Base-by-base conservation (phyloP, 2,113 vertebrate genomes). In the Potamarius usumacintae region DNA sequence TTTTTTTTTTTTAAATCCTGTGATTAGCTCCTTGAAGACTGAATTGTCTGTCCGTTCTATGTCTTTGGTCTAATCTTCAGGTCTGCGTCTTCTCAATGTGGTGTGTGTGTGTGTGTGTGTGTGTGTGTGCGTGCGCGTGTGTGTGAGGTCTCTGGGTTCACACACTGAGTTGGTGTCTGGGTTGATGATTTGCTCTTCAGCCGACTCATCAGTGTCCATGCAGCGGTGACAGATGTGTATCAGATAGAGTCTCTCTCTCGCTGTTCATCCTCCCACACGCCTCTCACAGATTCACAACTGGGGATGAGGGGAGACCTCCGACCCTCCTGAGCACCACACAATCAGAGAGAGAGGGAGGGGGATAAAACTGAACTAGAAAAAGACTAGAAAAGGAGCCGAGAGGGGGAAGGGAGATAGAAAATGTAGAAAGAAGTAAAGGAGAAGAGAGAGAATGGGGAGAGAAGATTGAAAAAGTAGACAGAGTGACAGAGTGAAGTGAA, bases 201-300 rank as follows among this genome's bases (percentile, higher is more conserved):
- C 91, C 90, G 89, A 93, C 94, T 92, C 94, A 93, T 95, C 92
- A 92, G 91, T 91, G 93, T 94, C 93, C 94, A 92, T 87, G 90
- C 78, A 84, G 91, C 90, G 84, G 90, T 91, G 92, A 92, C 92
- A 93, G 94, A 93, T 93, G 93, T 87, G 91, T 77, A 90, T 69
- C 82, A 57, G 84, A 83, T 81, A 60, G 58, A 14, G 71, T 67
- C 69, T 92, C 91, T 86, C 48, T 79, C 20, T 85, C 71, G 90
- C 93, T 85, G 71, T 63, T 55, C 65, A 63, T 94, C 95, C 94
- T 93, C 94, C 94, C 93, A 94, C 94, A 92, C 81, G 77, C 91
- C 91, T 17, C 93, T 94, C 92, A 90, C 92, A 90, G 93, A 94
- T 93, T 71, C 88, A 93, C 93, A 92, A 94, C 94, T 95, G 93